phyloP scores from a whole-genome alignment of 1,140 invertebrate species.

The Glossosoma conforme region DNA sequence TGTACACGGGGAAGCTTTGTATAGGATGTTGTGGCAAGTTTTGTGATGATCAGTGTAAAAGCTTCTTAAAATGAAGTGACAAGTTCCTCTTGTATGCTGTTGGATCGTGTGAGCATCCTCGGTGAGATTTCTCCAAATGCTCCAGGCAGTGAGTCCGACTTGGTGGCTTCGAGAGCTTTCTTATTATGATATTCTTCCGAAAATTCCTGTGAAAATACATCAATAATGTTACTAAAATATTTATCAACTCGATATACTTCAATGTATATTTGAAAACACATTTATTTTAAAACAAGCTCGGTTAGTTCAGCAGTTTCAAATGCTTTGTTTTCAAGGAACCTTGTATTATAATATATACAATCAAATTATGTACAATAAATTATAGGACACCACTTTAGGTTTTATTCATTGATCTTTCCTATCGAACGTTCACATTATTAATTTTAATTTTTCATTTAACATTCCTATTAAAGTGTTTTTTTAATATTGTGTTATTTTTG shows the following conservation, averaged over 20 bases:
- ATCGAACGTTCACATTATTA: no score
- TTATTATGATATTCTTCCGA: slow-evolving; percentile 68
- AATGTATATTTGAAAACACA: background rate
- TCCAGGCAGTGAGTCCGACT: slow-evolving; percentile 52
- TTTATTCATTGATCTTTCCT: no score
- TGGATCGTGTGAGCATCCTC: slow-evolving; percentile 63
- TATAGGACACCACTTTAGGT: no score
- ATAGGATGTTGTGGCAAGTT: no score
- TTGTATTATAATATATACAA: background rate
- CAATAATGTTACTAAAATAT: no score
- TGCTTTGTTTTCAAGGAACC: background rate
- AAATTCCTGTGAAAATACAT: slow-evolving; percentile 55
- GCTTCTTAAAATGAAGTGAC: slow-evolving; percentile 52
- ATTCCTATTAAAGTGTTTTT: no score
- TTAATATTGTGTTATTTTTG: no score
- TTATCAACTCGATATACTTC: background rate
- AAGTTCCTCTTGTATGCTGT: slow-evolving; percentile 77
- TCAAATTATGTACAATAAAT: no score
- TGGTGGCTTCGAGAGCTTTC: slow-evolving; percentile 54
- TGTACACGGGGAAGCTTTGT: slow-evolving; percentile 1
- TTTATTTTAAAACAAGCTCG: background rate
- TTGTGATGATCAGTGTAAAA: background rate
- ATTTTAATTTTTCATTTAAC: no score
- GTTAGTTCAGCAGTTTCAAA: background rate
- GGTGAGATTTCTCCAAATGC: slow-evolving; percentile 50